Percentiles rank a stretch among this genome's conserved stretches.
Evolutionary conservation across 2,888 invertebrate species (phyloP).

Genomic region (Drosophila prolongata): DNA sequence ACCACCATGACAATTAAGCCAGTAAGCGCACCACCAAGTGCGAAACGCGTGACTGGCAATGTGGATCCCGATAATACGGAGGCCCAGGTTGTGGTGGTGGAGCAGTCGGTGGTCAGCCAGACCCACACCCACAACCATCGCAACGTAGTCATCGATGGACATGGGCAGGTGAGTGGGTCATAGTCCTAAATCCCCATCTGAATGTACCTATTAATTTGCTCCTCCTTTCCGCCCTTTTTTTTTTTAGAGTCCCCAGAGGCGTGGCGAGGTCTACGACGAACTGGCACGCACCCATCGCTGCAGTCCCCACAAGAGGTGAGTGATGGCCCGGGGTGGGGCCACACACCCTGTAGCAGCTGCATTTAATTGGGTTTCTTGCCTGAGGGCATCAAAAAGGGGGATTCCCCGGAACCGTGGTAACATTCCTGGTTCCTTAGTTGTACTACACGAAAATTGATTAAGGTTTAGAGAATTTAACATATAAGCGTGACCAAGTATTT

Average conservation of each 20-base stretch:
- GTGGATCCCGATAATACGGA: conserved; percentile 68
- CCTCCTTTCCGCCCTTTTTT: not conserved
- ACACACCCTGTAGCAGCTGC: conserved; percentile 8
- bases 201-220: not conserved
- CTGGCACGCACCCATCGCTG: conserved; percentile 82
- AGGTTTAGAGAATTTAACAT: not conserved
- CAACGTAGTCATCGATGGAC: conserved; percentile 81
- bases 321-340: not conserved
- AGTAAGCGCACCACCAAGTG: conserved; percentile 75
- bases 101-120: conserved; percentile 67
- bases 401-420: not conserved
- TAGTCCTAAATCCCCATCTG: not conserved
- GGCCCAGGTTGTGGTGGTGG: conserved; percentile 66
- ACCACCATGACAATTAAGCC: conserved; percentile 84
- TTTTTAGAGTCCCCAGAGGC: conserved; percentile 82
- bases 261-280: conserved; percentile 83
- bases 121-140: conserved; percentile 68
- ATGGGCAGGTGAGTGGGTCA: conserved; percentile 74
- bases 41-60: conserved; percentile 72
- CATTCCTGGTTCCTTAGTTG: not conserved
- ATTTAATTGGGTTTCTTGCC: conserved; percentile 4
- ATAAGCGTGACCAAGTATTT: not conserved
- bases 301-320: conserved; percentile 83
- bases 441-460: not conserved
- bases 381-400: not conserved